phyloP scores from a whole-genome alignment of 2,797 vertebrate species.

The Neosilurus mollespiculum region DNA sequence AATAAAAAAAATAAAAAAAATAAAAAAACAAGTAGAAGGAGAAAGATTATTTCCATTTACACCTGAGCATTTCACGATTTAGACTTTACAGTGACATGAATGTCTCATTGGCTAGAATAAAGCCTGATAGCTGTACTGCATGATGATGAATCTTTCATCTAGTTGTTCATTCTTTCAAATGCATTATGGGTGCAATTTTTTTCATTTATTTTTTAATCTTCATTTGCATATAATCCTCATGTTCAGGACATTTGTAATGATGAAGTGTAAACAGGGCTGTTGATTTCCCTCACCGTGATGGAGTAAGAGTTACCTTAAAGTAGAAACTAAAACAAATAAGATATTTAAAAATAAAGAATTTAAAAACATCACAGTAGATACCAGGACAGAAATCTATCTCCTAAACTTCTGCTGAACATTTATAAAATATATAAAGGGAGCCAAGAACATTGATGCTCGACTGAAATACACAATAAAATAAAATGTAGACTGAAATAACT shows the following conservation, averaged over 20 bases:
- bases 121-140: neutral
- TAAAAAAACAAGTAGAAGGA: neutral
- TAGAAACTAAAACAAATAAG: constrained; percentile 53
- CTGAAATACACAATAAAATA: constrained; percentile 57
- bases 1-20: neutral
- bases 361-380: constrained; percentile 58
- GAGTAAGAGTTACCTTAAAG: constrained; percentile 54
- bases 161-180: neutral
- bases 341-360: constrained; percentile 62
- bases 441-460: constrained; percentile 69
- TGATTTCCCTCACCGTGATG: neutral
- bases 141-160: neutral
- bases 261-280: neutral
- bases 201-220: neutral
- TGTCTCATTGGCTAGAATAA: neutral
- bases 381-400: constrained; percentile 41
- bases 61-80: neutral
- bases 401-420: constrained; percentile 59
- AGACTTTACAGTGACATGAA: neutral
- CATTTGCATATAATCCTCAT: neutral
- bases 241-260: neutral
- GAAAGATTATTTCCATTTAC: neutral
- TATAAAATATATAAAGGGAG: constrained; percentile 62
- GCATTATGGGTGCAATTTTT: neutral
- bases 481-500: constrained; percentile 56